These are phyloP conservation scores for Herpetotheres cachinnans DNA, from an alignment of 2,113 vertebrate genomes.

Conservation along the genomic window DNA sequence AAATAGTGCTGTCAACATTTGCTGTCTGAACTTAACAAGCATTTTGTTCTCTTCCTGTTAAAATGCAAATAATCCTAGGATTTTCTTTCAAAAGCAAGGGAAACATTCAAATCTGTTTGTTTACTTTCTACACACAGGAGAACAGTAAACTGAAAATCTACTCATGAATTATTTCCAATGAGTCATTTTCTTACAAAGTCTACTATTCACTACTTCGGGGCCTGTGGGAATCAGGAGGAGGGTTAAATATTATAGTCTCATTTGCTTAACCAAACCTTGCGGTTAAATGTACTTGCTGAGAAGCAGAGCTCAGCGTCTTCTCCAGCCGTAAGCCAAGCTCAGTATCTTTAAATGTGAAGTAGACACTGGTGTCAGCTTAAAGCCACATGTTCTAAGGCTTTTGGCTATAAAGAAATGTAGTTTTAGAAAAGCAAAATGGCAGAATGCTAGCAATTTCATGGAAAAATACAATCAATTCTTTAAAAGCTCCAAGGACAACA, in stretches of 20 bases:
- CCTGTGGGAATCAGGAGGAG: background rate
- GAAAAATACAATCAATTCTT: background rate
- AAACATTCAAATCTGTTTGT: conserved; percentile 24
- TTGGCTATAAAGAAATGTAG: background rate
- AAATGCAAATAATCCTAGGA: background rate
- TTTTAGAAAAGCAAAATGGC: background rate
- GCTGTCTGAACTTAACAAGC: background rate
- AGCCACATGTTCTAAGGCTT: background rate
- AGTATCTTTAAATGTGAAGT: background rate
- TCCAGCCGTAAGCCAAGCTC: background rate
- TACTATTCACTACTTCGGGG: background rate
- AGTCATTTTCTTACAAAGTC: conserved; percentile 47
- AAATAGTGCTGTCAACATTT: background rate
- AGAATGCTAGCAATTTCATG: background rate
- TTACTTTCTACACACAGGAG: conserved; percentile 24
- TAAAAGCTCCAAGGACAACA: background rate
- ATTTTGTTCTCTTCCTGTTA: conserved; percentile 42
- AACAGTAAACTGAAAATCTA: conserved; percentile 30
- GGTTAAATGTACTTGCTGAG: background rate
- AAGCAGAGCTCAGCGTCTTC: background rate
- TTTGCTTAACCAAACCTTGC: background rate
- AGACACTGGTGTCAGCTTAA: background rate
- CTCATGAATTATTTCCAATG: conserved; percentile 41
- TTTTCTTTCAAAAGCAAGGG: conserved; percentile 31
- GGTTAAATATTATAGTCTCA: background rate